A percentile compares a stretch with the other conserved stretches of the same genome.
Conservation (phyloP, 2,888 invertebrate species). For the Tipula helvola region DNA sequence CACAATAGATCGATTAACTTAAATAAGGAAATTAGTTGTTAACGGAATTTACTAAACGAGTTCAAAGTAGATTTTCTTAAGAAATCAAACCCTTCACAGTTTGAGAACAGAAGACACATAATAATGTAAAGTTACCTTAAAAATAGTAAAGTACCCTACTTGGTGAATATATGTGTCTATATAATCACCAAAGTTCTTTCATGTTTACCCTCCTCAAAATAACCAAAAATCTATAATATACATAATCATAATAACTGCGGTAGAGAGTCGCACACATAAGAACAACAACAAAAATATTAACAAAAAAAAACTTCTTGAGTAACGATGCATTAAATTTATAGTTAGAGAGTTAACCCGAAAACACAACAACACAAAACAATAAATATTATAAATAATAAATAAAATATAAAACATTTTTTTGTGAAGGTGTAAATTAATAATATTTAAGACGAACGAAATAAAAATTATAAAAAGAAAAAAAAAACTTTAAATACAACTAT, state of each 20-base stretch:
- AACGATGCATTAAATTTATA: constrained; percentile 4
- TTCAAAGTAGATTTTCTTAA: background rate
- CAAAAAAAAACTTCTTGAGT: background rate
- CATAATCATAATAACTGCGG: background rate
- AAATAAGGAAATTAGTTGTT: background rate
- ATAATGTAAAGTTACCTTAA: background rate
- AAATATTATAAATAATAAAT: background rate
- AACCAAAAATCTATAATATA: background rate
- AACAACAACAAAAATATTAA: background rate
- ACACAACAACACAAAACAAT: background rate
- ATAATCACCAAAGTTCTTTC: background rate
- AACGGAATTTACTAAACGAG: background rate
- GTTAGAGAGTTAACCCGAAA: background rate
- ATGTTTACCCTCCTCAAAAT: background rate
- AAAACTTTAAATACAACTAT: background rate
- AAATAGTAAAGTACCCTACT: background rate
- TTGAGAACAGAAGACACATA: background rate
- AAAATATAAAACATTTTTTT: background rate
- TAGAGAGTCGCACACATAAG: background rate
- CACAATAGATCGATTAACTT: background rate
- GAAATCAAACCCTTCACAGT: background rate
- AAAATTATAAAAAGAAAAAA: too few relatives aligned
- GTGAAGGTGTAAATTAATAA: background rate
- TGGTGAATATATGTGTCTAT: background rate
- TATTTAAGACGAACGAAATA: background rate